Base-by-base conservation (phyloP, 2,113 vertebrate species). In the Odontesthes bonariensis region DNA sequence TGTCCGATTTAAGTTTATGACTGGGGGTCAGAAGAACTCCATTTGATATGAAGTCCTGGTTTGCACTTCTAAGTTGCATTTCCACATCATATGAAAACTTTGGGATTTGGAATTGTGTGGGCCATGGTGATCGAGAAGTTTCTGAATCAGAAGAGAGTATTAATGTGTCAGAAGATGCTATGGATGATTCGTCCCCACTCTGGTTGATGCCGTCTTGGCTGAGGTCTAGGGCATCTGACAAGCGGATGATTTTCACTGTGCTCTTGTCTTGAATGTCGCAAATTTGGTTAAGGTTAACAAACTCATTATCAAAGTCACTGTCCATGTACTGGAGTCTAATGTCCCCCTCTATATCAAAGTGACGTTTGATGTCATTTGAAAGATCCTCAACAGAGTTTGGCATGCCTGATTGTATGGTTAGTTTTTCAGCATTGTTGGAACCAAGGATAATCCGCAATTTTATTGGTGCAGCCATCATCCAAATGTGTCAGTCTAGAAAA, bases 261-360 rank as follows among this genome's bases (percentile, higher is more conserved):
- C 71, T 38, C 52, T 49, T 73, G 31, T 40, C 72, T 38, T 52
- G 54, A 66, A 58, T 51, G 7, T 51, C 40, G 8, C 32, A 2
- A 1, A 65, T 65, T 57, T 14, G 7, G 20, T n/a, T 57, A 23
- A 66, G n/a, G 63, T 63, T 64, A 14, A 64, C 17, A 53, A 73
- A 51, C 19, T 64, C 11, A 49, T 49, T 47, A 56, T 56, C 54
- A 51, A 51, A 64, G 27, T 64, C 62, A 64, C 19, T 51, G 7
- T 51, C 46, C 31, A 44, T 3, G 46, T 16, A 51, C 31, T 54
- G 32, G 11, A 5, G 47, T 71, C 57, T 31, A 53, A 61, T 61
- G 12, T 61, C 12, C 8, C 49, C 49, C 2, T 62, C 13, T 32
- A 62, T 54, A 46, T 62, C 49, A 35, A 57, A 57, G 0, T 35